phyloP scores from a whole-genome alignment of 2,888 invertebrate genomes.

The Lepidonotus clava region DNA sequence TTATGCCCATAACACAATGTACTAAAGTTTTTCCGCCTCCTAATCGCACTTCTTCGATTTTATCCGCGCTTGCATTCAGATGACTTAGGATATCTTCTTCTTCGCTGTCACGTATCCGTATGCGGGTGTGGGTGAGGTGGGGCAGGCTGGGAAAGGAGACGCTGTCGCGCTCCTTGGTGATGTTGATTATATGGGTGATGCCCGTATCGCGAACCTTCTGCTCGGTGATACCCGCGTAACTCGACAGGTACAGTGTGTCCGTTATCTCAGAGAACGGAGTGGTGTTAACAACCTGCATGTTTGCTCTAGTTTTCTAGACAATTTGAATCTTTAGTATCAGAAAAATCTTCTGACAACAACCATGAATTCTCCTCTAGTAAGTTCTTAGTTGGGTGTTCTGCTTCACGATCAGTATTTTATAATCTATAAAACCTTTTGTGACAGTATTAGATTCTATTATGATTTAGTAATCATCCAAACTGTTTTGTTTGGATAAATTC shows the following conservation, averaged over 20 bases:
- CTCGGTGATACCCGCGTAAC: slow-evolving; percentile 88
- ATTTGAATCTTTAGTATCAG: too few relatives aligned
- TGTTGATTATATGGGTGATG: slow-evolving; percentile 90
- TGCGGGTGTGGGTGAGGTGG: not conserved
- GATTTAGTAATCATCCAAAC: too few relatives aligned
- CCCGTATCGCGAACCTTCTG: slow-evolving; percentile 86
- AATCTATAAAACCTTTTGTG: too few relatives aligned
- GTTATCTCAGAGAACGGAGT: slow-evolving; percentile 87
- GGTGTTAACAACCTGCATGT: too few relatives aligned
- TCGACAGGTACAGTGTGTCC: slow-evolving; percentile 88
- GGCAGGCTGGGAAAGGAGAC: slow-evolving; percentile 67
- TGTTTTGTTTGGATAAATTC: too few relatives aligned
- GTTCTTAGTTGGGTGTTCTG: too few relatives aligned
- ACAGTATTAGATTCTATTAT: too few relatives aligned
- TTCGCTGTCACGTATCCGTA: not conserved
- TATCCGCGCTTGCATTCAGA: slow-evolving; percentile 3
- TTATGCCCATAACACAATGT: slow-evolving; percentile 36
- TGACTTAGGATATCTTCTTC: not conserved
- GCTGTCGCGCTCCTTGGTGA: slow-evolving; percentile 89
- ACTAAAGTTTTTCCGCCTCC: slow-evolving; percentile 6
- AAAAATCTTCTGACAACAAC: too few relatives aligned
- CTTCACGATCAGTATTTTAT: too few relatives aligned
- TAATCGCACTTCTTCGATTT: not conserved
- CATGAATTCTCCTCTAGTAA: too few relatives aligned
- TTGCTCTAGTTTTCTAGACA: too few relatives aligned